Base-by-base conservation (phyloP, 2,888 invertebrate species). In the Encarsia formosa region DNA sequence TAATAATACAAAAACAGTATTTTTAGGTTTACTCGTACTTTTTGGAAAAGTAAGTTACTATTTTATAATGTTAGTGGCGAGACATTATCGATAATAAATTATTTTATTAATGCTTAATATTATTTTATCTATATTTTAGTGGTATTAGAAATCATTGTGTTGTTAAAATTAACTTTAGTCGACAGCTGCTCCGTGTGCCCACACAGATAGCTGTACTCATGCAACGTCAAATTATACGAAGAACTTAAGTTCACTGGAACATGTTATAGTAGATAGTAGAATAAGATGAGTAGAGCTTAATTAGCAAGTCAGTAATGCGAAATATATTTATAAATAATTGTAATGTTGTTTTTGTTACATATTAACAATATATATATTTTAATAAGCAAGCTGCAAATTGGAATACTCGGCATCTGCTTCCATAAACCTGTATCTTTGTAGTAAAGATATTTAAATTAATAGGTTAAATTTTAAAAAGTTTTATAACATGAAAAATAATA, bases 141-240 rank as follows among this genome's bases (percentile, higher is more conserved):
- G n/a, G n/a, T n/a, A n/a, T n/a, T n/a, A 15, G 15, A 16, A 34
- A 34, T 34, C 18, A 8, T 26, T 26, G 26, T 8, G 26, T 47
- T 49, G 52, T 50, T 47, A 24, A 51, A 53, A 55, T 56, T 41
- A 51, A 29, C 32, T 48, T 32, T 41, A 56, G 63, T 62, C 54
- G 69, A 71, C 63, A 70, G 67, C 73, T 73, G 73, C 73, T 73
- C 73, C 73, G 69, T 70, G 71, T 63, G 69, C 66, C 66, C 68
- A 70, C 70, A 71, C 68, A 15, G 71, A 61, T 68, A 62, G 68
- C 67, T 63, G 65, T 64, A 58, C 61, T 67, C 73, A 73, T 73
- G 73, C 73, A 73, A 68, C 70, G 70, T 66, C 69, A 70, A 71
- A 68, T 65, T 69, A 68, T 70, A n/a, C 67, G 71, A 66, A 67